phyloP scores from a whole-genome alignment of 1,140 invertebrate genomes.

The Tenebrio molitor region DNA sequence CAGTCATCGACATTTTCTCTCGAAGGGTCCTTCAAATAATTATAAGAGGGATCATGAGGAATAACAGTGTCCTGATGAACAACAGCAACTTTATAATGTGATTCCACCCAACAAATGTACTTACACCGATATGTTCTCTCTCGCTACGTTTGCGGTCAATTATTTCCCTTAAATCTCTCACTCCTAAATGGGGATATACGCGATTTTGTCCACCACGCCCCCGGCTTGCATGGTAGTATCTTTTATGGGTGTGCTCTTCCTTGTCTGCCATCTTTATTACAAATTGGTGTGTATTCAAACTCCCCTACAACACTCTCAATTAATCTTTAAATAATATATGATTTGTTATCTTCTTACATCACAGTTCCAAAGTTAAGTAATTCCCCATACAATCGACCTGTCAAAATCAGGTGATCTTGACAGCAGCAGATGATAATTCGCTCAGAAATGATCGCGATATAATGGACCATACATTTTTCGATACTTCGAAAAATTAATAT shows the following conservation, averaged over 20 bases:
- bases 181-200: slow-evolving; percentile 47
- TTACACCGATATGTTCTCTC: slow-evolving; percentile 24
- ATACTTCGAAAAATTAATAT: too few species aligned
- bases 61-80: slow-evolving; percentile 5
- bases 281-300: too few species aligned
- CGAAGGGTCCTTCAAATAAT: slow-evolving; percentile 51
- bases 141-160: slow-evolving; percentile 53
- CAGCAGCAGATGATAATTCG: too few species aligned
- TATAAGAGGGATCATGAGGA: slow-evolving; percentile 54
- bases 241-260: background rate
- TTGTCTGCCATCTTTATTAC: background rate
- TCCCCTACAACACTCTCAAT: too few species aligned
- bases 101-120: background rate
- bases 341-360: too few species aligned
- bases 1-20: slow-evolving; percentile 32
- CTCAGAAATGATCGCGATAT: too few species aligned
- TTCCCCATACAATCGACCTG: too few species aligned
- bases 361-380: too few species aligned
- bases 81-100: too few species aligned
- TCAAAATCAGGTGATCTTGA: too few species aligned
- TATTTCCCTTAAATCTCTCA: slow-evolving; percentile 53
- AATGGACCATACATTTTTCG: too few species aligned
- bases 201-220: background rate
- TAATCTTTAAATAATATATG: too few species aligned
- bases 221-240: background rate